Percentiles rank a stretch among this genome's conserved stretches.
Evolutionary conservation across 2,888 invertebrate genomes (phyloP).

Genomic region (Polyommatus iphigenia): DNA sequence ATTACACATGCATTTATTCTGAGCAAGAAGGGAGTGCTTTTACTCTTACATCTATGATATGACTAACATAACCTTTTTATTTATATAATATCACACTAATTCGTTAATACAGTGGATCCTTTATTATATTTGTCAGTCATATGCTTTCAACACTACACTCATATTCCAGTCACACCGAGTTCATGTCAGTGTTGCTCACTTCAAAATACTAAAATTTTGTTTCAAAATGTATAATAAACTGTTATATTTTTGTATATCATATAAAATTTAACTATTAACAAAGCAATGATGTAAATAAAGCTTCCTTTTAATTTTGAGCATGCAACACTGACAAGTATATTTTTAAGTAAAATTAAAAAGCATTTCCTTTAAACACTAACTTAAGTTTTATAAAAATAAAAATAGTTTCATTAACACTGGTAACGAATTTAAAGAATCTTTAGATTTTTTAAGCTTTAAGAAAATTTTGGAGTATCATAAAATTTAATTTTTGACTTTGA

Average conservation of each 20-base stretch:
- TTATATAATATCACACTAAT: slow-evolving; percentile 58
- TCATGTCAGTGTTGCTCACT: neutral
- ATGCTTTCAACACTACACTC: slow-evolving; percentile 3
- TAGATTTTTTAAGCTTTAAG: neutral
- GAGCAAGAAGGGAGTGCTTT: slow-evolving; percentile 35
- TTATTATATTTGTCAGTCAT: slow-evolving; percentile 23
- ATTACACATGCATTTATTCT: slow-evolving; percentile 22
- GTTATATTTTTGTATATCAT: neutral
- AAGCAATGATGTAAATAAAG: slow-evolving; percentile 1
- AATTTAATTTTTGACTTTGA: neutral
- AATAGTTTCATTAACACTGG: neutral
- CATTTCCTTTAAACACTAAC: neutral
- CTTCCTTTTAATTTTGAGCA: neutral
- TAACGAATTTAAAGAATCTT: neutral
- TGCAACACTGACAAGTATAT: slow-evolving; percentile 14
- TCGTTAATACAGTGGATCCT: slow-evolving; percentile 39
- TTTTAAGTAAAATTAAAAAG: neutral
- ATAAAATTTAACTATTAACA: neutral
- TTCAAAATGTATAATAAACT: neutral
- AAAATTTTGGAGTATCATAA: neutral
- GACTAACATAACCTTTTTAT: slow-evolving; percentile 53
- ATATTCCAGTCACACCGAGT: neutral
- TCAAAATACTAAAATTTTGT: neutral
- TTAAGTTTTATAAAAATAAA: neutral
- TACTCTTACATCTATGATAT: slow-evolving; percentile 53